Evolutionary conservation across 1,140 invertebrate species (phyloP), one percentile per base, ranked within the genome.

Genomic region (Holotrichia oblita): DNA sequence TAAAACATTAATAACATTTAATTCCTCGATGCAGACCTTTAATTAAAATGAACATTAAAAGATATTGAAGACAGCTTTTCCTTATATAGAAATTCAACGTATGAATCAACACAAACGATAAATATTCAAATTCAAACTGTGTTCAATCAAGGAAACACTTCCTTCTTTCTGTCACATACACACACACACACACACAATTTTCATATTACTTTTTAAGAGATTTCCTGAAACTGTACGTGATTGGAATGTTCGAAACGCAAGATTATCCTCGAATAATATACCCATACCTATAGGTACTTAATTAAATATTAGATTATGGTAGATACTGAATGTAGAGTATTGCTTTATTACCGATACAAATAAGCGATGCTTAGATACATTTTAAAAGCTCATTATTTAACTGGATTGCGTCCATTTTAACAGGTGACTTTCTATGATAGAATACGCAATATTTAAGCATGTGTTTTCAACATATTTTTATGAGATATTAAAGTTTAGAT

Each of bases 41-140:
- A 0, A 55, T n/a, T 10, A 55, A n/a, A 55, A 14, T 34, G 1
- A 2, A 34, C 4, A 34, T 34, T 48, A 20, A 27, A 69, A 69
- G 61, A 34, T 69, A 27, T 27, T 69, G 61, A 69, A 69, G 24
- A 69, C 9, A 69, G 2, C 27, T 4, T 22, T 22, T 7, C 20
- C 7, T 34, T 20, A 69, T 14, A 10, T 69, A 27, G 8, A 27
- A 69, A 10, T 3, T 10, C 6, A 7, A 12, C 61, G 20, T 69
- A 69, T 69, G 8, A 69, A 69, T 10, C 6, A 4, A 14, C 61
- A 69, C 1, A 48, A 8, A 27, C 20, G 27, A 24, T n/a, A 7
- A 69, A 27, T 69, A 69, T 69, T 69, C 48, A 69, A 27, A 69
- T 69, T 69, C 61, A 69, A 69, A 24, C 17, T 69, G 61, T 69